Base-by-base conservation (phyloP, 2,888 invertebrate species). In the Drosophila tanythrix region DNA sequence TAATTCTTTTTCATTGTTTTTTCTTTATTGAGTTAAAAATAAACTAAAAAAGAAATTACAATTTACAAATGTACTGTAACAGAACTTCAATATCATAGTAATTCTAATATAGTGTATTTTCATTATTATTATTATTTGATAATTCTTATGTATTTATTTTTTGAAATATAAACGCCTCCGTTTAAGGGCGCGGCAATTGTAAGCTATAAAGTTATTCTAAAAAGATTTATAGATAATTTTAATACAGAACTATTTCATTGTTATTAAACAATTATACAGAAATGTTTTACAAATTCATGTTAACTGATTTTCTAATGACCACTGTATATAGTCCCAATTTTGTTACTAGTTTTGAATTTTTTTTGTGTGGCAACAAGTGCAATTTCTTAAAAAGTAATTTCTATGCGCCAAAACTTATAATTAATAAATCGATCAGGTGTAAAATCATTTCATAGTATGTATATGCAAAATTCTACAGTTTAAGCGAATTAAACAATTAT, bases 401-500 rank as follows among this genome's bases (percentile, higher is more conserved):
- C 64, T 53, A 59, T 40, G 35, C 60, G 69, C 69, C 53, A 69
- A 70, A 69, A 53, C 40, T 29, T 25, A 46, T 3, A 46, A 46
- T 25, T 33, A 48, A 67, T 46, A 60, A 40, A 65, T 51, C 27
- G 68, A 76, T 64, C 73, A 77, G 68, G 63, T 74, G 36, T 58
- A 65, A 73, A 61, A 46, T 72, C 67, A 74, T 74, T 74, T 72
- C 61, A 57, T 71, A 36, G 5, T 58, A 33, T 33, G 40, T 68
- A 50, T 50, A 50, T 50, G 35, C 35, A 27, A 71, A 71, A 35
- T 48, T 13, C 57, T 61, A 74, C 52, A 68, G 68, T 46, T 36
- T 58, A 35, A 70, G 58, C 67, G 38, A 58, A 57, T 60, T 59
- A 56, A 59, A 76, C 52, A 68, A 82, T 74, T 82, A 78, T 66